Conservation (phyloP, 2,113 vertebrate genomes). For the Pomatorhinus ruficollis region DNA sequence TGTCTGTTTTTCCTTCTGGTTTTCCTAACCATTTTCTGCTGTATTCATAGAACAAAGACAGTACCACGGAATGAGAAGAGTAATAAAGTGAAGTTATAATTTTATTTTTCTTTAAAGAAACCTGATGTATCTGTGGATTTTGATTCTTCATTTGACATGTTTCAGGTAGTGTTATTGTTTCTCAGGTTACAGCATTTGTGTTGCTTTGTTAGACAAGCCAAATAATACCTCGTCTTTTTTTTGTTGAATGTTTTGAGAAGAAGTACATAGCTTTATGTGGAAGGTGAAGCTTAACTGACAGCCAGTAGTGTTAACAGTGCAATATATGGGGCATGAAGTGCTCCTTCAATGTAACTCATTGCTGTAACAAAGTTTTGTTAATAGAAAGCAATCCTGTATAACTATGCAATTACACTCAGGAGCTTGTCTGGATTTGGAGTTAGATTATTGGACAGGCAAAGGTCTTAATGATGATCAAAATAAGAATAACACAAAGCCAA, state of each 20-base stretch:
- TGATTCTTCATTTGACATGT: not conserved
- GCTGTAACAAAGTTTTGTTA: not conserved
- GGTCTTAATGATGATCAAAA: not conserved
- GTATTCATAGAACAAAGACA: not conserved
- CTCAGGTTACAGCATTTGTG: not conserved
- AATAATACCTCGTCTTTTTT: accelerated
- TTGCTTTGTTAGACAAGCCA: not conserved
- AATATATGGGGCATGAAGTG: not conserved
- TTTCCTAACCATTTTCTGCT: not conserved
- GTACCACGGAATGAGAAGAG: not conserved
- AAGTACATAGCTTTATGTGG: not conserved
- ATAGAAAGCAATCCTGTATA: not conserved
- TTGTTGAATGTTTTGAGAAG: not conserved
- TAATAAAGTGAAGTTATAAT: not conserved
- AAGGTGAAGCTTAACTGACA: not conserved
- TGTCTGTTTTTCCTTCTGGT: not conserved
- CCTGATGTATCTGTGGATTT: not conserved
- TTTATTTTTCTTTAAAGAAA: not conserved
- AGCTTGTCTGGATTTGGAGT: not conserved
- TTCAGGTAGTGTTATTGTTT: not conserved
- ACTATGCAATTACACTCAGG: not conserved
- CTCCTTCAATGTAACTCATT: not conserved
- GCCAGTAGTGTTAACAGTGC: not conserved
- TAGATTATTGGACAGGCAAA: not conserved
- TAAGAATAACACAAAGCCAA: not conserved